Percentiles rank a stretch among this genome's conserved stretches.
These are phyloP conservation scores for Gymnogyps californianus DNA, from an alignment of 2,113 vertebrate genomes.

Conservation along the genomic window DNA sequence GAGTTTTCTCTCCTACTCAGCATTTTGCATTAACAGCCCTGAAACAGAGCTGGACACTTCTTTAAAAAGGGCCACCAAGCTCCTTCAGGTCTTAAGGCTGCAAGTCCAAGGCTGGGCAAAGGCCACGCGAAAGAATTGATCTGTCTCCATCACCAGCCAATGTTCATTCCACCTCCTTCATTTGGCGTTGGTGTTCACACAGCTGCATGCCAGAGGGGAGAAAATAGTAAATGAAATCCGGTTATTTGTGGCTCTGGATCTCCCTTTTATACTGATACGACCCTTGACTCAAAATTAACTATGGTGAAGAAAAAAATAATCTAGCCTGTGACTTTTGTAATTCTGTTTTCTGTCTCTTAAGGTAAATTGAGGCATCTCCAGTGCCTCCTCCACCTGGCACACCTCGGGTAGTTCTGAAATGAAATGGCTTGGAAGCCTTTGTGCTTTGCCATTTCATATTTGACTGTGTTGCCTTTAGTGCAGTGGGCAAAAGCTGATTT, in stretches of 20 bases:
- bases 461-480: not conserved
- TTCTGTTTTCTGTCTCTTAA: not conserved
- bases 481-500: constrained; percentile 1
- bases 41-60: not conserved
- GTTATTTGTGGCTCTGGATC: not conserved
- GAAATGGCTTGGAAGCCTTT: not conserved
- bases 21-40: not conserved
- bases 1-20: not conserved
- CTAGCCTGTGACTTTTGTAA: not conserved
- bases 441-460: not conserved
- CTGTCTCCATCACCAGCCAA: not conserved
- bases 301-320: not conserved
- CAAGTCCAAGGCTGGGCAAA: not conserved
- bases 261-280: not conserved
- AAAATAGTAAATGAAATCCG: not conserved
- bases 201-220: not conserved
- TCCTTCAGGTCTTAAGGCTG: not conserved
- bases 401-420: rapidly evolving
- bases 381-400: not conserved
- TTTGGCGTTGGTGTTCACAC: rapidly evolving
- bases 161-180: not conserved
- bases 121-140: rapidly evolving
- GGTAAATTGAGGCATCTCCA: not conserved
- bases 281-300: not conserved
- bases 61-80: not conserved